These are phyloP conservation scores for Agapornis canus DNA, from an alignment of 2,797 vertebrate species.

Conservation along the genomic window DNA sequence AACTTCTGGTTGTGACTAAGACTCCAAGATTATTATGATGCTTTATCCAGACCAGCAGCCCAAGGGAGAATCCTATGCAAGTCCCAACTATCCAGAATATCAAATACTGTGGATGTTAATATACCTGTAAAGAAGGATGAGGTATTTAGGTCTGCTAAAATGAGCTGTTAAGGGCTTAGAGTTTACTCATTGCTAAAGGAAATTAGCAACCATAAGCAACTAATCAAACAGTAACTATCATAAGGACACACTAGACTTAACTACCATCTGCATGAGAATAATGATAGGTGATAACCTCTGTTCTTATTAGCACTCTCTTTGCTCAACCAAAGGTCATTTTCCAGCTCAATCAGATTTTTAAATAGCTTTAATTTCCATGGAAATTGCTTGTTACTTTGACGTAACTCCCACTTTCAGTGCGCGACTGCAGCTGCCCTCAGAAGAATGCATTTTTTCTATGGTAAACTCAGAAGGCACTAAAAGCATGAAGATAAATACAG, in stretches of 20 bases:
- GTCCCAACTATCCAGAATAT: not conserved
- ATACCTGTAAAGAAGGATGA: not conserved
- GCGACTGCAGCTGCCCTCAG: not conserved
- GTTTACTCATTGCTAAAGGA: not conserved
- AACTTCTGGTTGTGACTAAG: not conserved
- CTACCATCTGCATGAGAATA: not conserved
- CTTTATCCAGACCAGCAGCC: not conserved
- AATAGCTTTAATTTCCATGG: not conserved
- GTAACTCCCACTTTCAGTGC: not conserved
- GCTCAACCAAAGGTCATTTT: not conserved
- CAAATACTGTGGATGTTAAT: not conserved
- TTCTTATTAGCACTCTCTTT: not conserved
- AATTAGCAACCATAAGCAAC: not conserved
- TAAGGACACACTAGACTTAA: not conserved
- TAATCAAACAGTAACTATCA: not conserved
- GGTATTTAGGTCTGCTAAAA: not conserved
- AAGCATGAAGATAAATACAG: not conserved
- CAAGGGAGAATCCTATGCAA: not conserved
- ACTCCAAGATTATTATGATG: not conserved
- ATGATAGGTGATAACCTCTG: not conserved
- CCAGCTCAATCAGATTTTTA: not conserved
- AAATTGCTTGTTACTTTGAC: not conserved
- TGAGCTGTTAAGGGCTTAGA: not conserved
- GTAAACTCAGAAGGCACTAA: not conserved
- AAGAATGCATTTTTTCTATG: not conserved